Base-by-base conservation (phyloP, 2,888 invertebrate species). In the Platerodrilus igneus region DNA sequence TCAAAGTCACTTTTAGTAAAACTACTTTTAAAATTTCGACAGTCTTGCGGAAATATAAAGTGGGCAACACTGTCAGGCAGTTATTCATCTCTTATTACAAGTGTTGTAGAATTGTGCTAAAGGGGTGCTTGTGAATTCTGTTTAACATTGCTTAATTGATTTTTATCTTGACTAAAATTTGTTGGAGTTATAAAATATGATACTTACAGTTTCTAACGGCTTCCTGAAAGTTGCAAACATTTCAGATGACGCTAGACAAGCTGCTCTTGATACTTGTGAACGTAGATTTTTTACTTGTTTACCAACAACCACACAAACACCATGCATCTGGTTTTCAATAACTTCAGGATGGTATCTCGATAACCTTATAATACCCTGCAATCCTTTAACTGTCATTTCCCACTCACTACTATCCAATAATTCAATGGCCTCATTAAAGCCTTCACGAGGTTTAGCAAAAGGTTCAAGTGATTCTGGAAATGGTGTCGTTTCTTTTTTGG, bases 181-280 rank as follows among this genome's bases (percentile, higher is more conserved):
- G n/a, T n/a, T n/a, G n/a, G n/a, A n/a, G n/a, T n/a, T n/a, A n/a
- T n/a, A n/a, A n/a, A 16, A 27, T 34, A 14, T 15, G 44, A 18
- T 20, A 68, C 72, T 71, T 66, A 79, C 81, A 51, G 74, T 63
- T 60, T 84, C 83, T 64, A 81, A 52, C n/a, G 63, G 60, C 49
- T 61, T 62, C 36, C 63, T 66, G 41, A 80, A 78, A 3, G 77
- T 68, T 16, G 72, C 70, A 62, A 91, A 95, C 51, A 97, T 67
- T 43, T 91, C 85, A 1, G 83, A 82, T 23, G 93, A 73, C 4
- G 87, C 80, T 45, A 81, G 75, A 59, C 96, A 92, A 9, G 95
- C 93, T 3, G 86, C 79, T 29, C 95, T 76, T 0, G 95, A 85
- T 0, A 94, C 94, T 62, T 94, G 90, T 0, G 96, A 96, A 14